Percentiles rank a stretch among this genome's conserved stretches.
phyloP scores from a whole-genome alignment of 2,888 invertebrate species.

The Agrotis exclamationis region DNA sequence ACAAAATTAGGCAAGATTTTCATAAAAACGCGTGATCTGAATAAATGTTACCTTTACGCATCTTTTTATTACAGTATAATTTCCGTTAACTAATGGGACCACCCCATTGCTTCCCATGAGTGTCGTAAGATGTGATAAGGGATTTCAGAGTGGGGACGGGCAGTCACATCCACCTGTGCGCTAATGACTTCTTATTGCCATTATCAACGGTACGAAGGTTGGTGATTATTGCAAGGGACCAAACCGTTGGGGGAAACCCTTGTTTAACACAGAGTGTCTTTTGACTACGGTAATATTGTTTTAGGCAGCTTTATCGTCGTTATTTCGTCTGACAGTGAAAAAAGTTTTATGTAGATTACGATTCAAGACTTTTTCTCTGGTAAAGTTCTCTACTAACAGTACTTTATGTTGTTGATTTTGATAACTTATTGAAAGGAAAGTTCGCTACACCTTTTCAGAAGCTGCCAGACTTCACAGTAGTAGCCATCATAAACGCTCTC shows the following conservation, averaged over 20 bases:
- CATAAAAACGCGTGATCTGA: constrained; percentile 34
- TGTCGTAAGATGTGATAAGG: constrained; percentile 52
- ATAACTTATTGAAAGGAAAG: too few relatives aligned
- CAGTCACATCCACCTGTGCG: constrained; percentile 52
- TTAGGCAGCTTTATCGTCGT: background rate
- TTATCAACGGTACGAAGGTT: constrained; percentile 27
- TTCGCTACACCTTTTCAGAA: too few relatives aligned
- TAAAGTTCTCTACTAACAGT: too few relatives aligned
- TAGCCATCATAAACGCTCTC: too few relatives aligned
- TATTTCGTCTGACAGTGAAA: background rate
- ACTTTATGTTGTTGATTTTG: too few relatives aligned
- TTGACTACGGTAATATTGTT: background rate
- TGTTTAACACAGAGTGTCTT: constrained; percentile 15
- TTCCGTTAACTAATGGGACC: constrained; percentile 49
- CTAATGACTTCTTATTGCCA: constrained; percentile 50
- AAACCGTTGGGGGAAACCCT: background rate
- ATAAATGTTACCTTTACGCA: constrained; percentile 39
- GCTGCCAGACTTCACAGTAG: too few relatives aligned
- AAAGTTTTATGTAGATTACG: background rate
- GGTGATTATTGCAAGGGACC: constrained; percentile 42
- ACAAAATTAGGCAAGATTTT: constrained; percentile 11
- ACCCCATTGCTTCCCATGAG: constrained; percentile 49
- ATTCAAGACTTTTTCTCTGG: too few relatives aligned
- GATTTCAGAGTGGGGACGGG: constrained; percentile 39
- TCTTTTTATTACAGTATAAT: constrained; percentile 41